Percentiles rank a stretch among this genome's conserved stretches.
These are phyloP conservation scores for Tethya wilhelma DNA, from an alignment of 37 sponge, comb jelly and placozoan species.

Conservation along the genomic window DNA sequence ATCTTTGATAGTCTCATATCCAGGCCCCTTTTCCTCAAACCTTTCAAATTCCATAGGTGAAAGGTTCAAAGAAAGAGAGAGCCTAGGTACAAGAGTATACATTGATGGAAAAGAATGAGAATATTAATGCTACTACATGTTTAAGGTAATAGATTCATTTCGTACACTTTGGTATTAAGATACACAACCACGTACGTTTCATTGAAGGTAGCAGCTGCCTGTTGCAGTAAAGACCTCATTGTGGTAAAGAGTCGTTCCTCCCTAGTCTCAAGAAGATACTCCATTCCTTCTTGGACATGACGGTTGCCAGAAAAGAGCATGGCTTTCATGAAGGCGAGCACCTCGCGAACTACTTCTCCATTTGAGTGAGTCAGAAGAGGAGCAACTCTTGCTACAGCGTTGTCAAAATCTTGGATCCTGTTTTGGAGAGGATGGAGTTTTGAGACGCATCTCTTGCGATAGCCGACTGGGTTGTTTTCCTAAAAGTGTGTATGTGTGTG, in stretches of 20 bases:
- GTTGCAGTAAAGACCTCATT: constrained; percentile 36
- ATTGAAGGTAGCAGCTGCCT: constrained; percentile 17
- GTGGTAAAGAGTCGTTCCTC: constrained; percentile 69
- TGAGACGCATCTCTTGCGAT: neutral
- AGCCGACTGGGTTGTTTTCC: constrained; percentile 31
- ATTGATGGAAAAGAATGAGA: no score
- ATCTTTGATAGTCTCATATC: no score
- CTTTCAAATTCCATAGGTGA: no score
- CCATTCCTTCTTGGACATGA: constrained; percentile 52
- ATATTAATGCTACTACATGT: no score
- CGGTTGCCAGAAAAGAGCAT: constrained; percentile 68
- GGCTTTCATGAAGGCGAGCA: constrained; percentile 64
- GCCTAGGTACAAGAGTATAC: no score
- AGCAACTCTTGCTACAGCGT: constrained; percentile 43
- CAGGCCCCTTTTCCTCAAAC: no score
- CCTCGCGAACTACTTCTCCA: constrained; percentile 53
- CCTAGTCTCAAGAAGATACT: constrained; percentile 50
- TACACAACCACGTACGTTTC: constrained; percentile 26
- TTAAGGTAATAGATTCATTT: no score
- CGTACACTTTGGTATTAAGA: no score
- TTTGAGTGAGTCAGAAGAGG: constrained; percentile 68
- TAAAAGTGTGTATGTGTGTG: no score
- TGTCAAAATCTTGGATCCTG: constrained; percentile 39
- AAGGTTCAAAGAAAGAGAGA: no score
- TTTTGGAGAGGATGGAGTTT: constrained; percentile 50